These are phyloP conservation scores for Gonatopus flavifemur DNA, from an alignment of 1,140 invertebrate species.

Conservation along the genomic window DNA sequence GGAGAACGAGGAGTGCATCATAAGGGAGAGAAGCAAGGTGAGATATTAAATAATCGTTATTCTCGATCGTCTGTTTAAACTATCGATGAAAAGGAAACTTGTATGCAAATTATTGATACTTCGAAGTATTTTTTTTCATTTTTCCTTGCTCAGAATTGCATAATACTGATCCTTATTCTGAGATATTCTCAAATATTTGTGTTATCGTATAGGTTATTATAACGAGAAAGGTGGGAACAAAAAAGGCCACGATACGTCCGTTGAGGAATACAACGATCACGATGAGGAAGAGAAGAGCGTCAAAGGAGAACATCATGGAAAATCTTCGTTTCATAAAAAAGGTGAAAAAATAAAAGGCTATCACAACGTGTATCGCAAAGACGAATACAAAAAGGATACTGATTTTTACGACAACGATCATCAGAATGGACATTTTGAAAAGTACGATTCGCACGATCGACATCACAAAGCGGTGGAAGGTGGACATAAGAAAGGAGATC, in stretches of 20 bases:
- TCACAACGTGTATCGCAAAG: conserved; percentile 73
- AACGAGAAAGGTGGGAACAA: conserved; percentile 66
- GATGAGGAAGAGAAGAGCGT: conserved; percentile 69
- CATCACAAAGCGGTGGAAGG: conserved; percentile 55
- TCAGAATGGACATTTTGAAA: conserved; percentile 64
- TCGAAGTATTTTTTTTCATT: neutral
- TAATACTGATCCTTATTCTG: too few relatives aligned
- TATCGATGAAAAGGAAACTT: neutral
- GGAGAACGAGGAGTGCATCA: conserved; percentile 52
- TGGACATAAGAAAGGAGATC: conserved; percentile 55
- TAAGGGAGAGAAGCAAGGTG: conserved; percentile 36
- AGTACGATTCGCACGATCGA: conserved; percentile 56
- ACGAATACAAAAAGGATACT: conserved; percentile 74
- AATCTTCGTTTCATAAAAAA: conserved; percentile 67
- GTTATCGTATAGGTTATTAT: conserved; percentile 59
- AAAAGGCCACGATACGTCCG: conserved; percentile 66
- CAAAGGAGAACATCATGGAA: conserved; percentile 65
- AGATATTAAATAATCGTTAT: too few relatives aligned
- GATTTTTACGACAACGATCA: conserved; percentile 72
- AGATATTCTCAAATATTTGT: too few relatives aligned
- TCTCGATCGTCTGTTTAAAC: too few relatives aligned
- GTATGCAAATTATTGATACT: conserved; percentile 3
- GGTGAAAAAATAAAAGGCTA: conserved; percentile 70
- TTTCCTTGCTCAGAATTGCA: too few relatives aligned
- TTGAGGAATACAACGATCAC: conserved; percentile 66